Evolutionary conservation across 2,888 invertebrate genomes (phyloP), one percentile per base, ranked within the genome.

Genomic region (Bombylius discolor): DNA sequence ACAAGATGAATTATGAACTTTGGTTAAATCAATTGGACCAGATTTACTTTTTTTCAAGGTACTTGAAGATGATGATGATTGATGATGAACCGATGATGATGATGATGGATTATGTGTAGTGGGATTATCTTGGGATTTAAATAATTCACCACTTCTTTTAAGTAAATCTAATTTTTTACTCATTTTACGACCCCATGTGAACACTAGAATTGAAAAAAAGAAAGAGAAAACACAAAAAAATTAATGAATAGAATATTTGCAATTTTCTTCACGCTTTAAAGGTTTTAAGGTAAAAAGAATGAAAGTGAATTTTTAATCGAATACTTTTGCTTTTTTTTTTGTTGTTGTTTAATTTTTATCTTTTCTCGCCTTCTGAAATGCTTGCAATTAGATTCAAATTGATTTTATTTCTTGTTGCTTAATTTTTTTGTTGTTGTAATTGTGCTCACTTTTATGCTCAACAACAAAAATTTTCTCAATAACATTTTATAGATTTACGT

Each of bases 141-240:
- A 80, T 64, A 79, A 73, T 55, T 85, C 84, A 54, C 79, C 84
- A 54, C 79, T 74, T 63, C 84, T 81, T 62, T 85, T 83, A 59
- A 87, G 77, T 67, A 85, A 80, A 66, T 87, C 87, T 66, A 87
- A 76, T 71, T 86, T 87, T 64, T 83, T 84, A 61, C 87, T 85
- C 85, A 87, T 85, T 61, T 83, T 80, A 59, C 85, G 82, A 65
- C 87, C 85, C 87, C 87, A 87, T 63, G 84, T 84, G 60, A 83
- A 81, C 67, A 83, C 83, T 83, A 76, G 57, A 23, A 23, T 23
- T 23, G 23, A 23, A 23, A 23, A 23, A 23, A 23, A 62, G 23
- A 23, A 23, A 63, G 57, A 49, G 39, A 42, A 11, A 42, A 42
- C 39, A 42, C 32, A 50, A 57, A 49, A 46, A 52, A 23, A 23